Evolutionary conservation across 2,888 invertebrate species (phyloP).

Genomic region (Saturnia pavonia): DNA sequence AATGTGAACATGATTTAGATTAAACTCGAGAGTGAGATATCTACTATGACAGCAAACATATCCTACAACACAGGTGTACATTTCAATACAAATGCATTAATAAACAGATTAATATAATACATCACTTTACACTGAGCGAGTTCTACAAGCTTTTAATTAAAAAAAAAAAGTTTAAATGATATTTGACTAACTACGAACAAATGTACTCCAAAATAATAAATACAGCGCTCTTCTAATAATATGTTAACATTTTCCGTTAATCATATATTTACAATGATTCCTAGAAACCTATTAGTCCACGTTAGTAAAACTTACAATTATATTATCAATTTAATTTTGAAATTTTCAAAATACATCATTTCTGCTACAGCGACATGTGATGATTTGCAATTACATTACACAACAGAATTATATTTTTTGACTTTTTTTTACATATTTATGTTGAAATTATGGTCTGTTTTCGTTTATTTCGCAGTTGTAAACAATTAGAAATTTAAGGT

Average conservation of each 20-base stretch:
- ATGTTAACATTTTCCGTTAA: constrained; percentile 41
- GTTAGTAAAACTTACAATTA: constrained; percentile 46
- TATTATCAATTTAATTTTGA: constrained; percentile 24
- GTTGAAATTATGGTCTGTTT: too few species aligned
- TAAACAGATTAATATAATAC: constrained; percentile 5
- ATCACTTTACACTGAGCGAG: background rate
- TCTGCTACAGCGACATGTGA: background rate
- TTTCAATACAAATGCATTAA: background rate
- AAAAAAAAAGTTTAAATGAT: too few species aligned
- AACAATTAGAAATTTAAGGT: constrained; percentile 7
- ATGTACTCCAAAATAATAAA: constrained; percentile 34
- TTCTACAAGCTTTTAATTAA: constrained; percentile 15
- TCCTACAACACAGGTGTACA: background rate
- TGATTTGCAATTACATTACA: background rate
- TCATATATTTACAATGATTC: constrained; percentile 60
- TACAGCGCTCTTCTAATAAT: constrained; percentile 28
- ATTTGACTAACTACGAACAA: constrained; percentile 29
- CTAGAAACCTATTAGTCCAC: constrained; percentile 45
- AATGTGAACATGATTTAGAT: too few species aligned
- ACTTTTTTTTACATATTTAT: too few species aligned
- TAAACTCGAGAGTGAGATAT: too few species aligned
- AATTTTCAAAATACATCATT: constrained; percentile 18
- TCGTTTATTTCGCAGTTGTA: too few species aligned
- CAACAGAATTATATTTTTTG: background rate
- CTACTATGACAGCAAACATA: too few species aligned